Percentiles rank a stretch among this genome's conserved stretches.
phyloP scores from a whole-genome alignment of 1,140 invertebrate species.

The Neodiprion lecontei region DNA sequence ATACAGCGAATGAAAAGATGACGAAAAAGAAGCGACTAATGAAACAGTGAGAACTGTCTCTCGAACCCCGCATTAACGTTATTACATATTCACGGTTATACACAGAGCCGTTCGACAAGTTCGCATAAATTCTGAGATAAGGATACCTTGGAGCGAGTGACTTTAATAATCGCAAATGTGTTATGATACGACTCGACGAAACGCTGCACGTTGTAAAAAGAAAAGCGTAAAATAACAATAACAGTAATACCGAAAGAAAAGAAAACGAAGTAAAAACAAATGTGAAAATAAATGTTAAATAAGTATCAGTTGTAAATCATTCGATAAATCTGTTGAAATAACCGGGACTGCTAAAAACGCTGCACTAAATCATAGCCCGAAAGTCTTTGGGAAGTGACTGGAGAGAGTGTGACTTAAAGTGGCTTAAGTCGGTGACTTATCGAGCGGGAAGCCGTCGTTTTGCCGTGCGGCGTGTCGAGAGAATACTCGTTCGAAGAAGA shows the following conservation, averaged over 20 bases:
- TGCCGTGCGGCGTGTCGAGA: not conserved
- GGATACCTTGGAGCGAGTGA: not conserved
- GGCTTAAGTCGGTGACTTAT: slow-evolving; percentile 4
- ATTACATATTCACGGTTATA: no score
- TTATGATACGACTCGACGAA: slow-evolving; percentile 7
- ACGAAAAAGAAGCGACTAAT: not conserved
- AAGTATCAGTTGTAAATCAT: not conserved
- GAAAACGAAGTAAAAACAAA: no score
- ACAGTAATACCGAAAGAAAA: no score
- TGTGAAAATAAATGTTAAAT: not conserved
- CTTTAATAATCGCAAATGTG: slow-evolving; percentile 6
- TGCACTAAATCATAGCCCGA: slow-evolving; percentile 3
- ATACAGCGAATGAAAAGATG: not conserved
- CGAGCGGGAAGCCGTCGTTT: not conserved
- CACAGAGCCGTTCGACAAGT: no score
- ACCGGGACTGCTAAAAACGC: not conserved
- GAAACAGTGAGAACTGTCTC: not conserved
- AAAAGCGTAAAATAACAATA: no score
- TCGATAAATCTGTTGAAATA: slow-evolving; percentile 6
- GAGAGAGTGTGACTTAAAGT: slow-evolving; percentile 5
- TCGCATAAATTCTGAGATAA: not conserved
- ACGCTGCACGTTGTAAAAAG: not conserved
- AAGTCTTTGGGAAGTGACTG: slow-evolving; percentile 2
- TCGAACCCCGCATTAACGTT: not conserved
- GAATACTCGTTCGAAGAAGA: not conserved